These are phyloP conservation scores for Craseonycteris thonglongyai DNA, from an alignment of 2,113 vertebrate species.

Conservation along the genomic window DNA sequence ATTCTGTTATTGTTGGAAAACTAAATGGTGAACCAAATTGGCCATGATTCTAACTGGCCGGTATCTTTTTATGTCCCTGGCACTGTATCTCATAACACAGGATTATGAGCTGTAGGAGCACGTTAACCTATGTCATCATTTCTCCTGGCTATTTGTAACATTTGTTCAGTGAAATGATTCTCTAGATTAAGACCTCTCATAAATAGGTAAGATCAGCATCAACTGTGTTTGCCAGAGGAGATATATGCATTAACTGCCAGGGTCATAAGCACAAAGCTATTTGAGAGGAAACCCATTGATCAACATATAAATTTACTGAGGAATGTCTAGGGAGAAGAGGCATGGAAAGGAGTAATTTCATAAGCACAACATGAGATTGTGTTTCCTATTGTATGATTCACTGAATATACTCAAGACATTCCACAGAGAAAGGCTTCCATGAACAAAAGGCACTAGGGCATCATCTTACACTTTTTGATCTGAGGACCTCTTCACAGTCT, in stretches of 20 bases:
- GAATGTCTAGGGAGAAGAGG: background rate
- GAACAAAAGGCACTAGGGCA: background rate
- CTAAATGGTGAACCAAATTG: background rate
- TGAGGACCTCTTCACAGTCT: background rate
- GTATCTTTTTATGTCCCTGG: background rate
- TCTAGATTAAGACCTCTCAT: background rate
- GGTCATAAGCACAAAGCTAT: background rate
- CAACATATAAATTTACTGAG: background rate
- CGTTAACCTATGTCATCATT: background rate
- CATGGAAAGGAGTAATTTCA: background rate
- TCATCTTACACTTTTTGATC: background rate
- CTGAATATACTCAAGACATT: background rate
- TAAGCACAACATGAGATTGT: background rate
- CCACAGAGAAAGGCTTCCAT: background rate
- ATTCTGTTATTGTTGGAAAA: background rate
- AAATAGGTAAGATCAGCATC: background rate
- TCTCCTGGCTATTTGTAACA: background rate
- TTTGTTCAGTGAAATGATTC: background rate
- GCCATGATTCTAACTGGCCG: background rate
- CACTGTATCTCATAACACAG: background rate
- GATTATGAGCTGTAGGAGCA: background rate
- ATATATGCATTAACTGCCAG: background rate
- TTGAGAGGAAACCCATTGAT: background rate
- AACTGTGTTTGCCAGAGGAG: background rate
- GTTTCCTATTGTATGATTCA: background rate